Conservation (phyloP, 1,140 invertebrate species). For the Medauroidea extradentata region DNA sequence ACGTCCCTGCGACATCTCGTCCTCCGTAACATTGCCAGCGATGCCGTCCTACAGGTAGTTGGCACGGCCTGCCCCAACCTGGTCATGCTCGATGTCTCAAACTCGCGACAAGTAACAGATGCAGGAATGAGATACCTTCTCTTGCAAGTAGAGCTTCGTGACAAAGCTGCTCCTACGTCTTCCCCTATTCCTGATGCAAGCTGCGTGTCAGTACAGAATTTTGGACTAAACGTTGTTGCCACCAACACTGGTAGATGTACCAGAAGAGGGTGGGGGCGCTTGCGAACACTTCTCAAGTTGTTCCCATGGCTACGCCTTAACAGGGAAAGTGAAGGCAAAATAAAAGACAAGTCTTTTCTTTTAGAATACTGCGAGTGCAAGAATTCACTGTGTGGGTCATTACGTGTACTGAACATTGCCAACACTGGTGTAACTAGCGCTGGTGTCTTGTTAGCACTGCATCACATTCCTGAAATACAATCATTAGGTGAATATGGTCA, state of each 20-base stretch:
- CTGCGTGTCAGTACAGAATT: not conserved
- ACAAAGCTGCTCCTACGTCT: slow-evolving; percentile 27
- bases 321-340: slow-evolving; percentile 2
- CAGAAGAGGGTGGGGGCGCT: slow-evolving; percentile 7
- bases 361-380: slow-evolving; percentile 44
- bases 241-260: not conserved
- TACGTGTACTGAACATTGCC: slow-evolving; percentile 44
- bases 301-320: slow-evolving; percentile 11
- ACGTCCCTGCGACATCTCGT: slow-evolving; percentile 41
- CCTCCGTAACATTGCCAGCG: slow-evolving; percentile 46
- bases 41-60: slow-evolving; percentile 43
- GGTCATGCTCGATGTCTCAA: slow-evolving; percentile 44
- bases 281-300: slow-evolving; percentile 10
- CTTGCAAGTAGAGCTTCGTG: slow-evolving; percentile 43
- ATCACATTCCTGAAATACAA: slow-evolving; percentile 42
- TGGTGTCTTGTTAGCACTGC: slow-evolving; percentile 42
- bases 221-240: not conserved
- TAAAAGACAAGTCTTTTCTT: slow-evolving; percentile 27
- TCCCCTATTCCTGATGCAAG: too few relatives aligned
- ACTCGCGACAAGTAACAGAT: slow-evolving; percentile 47
- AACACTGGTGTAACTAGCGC: slow-evolving; percentile 45
- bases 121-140: slow-evolving; percentile 43
- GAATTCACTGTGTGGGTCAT: slow-evolving; percentile 42
- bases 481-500: slow-evolving; percentile 47
- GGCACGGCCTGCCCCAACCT: slow-evolving; percentile 45